Evolutionary conservation across 2,888 invertebrate species (phyloP).

Genomic region (Pyralis farinalis): DNA sequence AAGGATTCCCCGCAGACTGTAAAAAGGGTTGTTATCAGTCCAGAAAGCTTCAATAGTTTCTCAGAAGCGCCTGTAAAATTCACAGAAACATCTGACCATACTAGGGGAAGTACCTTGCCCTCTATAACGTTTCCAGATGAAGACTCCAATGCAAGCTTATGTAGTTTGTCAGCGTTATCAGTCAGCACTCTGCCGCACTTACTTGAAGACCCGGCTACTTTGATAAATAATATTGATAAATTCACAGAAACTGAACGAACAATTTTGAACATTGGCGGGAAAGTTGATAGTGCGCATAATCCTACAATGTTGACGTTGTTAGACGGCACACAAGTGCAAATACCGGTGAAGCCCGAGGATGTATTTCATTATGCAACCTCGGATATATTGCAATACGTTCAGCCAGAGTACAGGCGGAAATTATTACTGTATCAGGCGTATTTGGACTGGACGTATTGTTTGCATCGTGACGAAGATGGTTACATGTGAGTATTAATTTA

Average conservation of each 20-base stretch:
- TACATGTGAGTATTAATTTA: constrained; percentile 51
- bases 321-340: constrained; percentile 26
- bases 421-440: constrained; percentile 43
- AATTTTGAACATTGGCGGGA: constrained; percentile 1
- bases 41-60: constrained; percentile 11
- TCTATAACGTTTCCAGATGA: constrained; percentile 28
- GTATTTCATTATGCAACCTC: constrained; percentile 41
- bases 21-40: constrained; percentile 37
- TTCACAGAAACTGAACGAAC: constrained; percentile 14
- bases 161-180: constrained; percentile 35
- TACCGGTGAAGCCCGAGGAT: constrained; percentile 38
- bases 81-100: constrained; percentile 4
- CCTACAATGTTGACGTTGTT: constrained; percentile 20
- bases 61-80: neutral
- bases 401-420: constrained; percentile 24
- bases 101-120: constrained; percentile 6
- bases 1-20: constrained; percentile 25
- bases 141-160: constrained; percentile 39
- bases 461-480: constrained; percentile 41
- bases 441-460: constrained; percentile 47
- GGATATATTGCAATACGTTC: constrained; percentile 31
- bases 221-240: constrained; percentile 24
- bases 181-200: constrained; percentile 23
- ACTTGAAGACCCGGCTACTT: constrained; percentile 19
- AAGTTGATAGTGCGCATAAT: constrained; percentile 18